Conservation (phyloP, 2,888 invertebrate genomes). For the Acanthacorydalis orientalis region DNA sequence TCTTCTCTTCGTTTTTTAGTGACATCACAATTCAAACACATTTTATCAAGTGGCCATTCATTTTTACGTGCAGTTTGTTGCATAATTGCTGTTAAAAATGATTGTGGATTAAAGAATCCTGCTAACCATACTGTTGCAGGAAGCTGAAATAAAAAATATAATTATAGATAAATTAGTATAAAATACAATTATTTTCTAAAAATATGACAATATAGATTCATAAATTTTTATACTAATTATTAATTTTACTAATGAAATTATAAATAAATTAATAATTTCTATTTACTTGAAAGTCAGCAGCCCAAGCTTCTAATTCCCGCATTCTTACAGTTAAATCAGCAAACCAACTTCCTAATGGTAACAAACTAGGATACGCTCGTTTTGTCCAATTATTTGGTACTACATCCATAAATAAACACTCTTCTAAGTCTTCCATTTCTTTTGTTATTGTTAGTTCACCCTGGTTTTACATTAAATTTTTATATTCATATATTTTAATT, state of each 20-base stretch:
- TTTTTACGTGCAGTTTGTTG: conserved; percentile 91
- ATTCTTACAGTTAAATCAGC: conserved; percentile 66
- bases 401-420: conserved; percentile 71
- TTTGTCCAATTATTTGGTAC: conserved; percentile 78
- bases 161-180: not conserved
- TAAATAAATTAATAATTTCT: not conserved
- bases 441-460: conserved; percentile 86
- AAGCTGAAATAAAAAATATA: conserved; percentile 31
- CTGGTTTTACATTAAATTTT: conserved; percentile 22
- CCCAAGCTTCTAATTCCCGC: conserved; percentile 73
- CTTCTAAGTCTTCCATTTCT: conserved; percentile 79
- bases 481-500: not conserved
- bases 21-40: conserved; percentile 89
- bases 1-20: conserved; percentile 78
- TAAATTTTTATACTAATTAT: no score
- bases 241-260: not conserved
- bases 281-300: conserved; percentile 60
- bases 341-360: conserved; percentile 74
- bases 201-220: no score
- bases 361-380: conserved; percentile 75
- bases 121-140: conserved; percentile 84
- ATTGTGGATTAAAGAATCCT: conserved; percentile 94
- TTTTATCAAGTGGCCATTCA: conserved; percentile 90
- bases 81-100: conserved; percentile 93
- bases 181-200: no score